Base-by-base conservation (phyloP, 92 coral and sea anemone species). In the Blastomussa wellsi region DNA sequence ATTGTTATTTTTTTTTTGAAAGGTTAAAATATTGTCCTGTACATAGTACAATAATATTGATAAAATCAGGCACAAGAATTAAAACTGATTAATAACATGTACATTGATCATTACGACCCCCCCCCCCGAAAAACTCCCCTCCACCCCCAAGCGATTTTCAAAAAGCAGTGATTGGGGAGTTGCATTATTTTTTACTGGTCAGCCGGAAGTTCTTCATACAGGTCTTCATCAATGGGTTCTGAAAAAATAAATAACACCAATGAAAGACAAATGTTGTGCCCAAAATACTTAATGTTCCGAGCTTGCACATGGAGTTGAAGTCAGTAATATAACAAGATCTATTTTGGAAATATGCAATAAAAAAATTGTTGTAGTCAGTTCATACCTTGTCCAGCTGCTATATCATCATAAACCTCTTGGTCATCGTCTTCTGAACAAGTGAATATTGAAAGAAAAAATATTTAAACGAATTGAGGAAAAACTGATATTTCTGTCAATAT, bases 361-460 rank as follows among this genome's bases (percentile, higher is more conserved):
- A 51, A 12, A 51, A 0, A 2, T 51, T 51, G 15, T 15, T 13
- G 13, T 16, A 49, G 1, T 13, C 17, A 16, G 17, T 49, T 48
- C 10, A 35, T 51, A 51, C 76, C 80, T 73, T 73, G 72, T 20
- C 80, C 87, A 57, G 64, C 64, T 11, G 24, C 80, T n/a, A 83
- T 74, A 44, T 83, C 87, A 74, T 83, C 87, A 74, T 83, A 83
- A 44, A 83, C 72, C 28, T 83, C 87, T 74, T 75, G 80, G 20
- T 59, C 86, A 24, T 72, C 53, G 15, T 35, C 35, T 44, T 71
- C 78, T 82, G 38, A 53, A 70, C 28, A 31, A 70, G 36, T 9
- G 11, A 19, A 4, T 6, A 33, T 32, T 15, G 73, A 5, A 69
- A 5, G 19, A 4, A 69, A 6, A 4, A 22, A 69, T 17, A 9